Evolutionary conservation across 1,140 invertebrate genomes (phyloP), one percentile per base, ranked within the genome.

Genomic region (Hesperophylax magnus): DNA sequence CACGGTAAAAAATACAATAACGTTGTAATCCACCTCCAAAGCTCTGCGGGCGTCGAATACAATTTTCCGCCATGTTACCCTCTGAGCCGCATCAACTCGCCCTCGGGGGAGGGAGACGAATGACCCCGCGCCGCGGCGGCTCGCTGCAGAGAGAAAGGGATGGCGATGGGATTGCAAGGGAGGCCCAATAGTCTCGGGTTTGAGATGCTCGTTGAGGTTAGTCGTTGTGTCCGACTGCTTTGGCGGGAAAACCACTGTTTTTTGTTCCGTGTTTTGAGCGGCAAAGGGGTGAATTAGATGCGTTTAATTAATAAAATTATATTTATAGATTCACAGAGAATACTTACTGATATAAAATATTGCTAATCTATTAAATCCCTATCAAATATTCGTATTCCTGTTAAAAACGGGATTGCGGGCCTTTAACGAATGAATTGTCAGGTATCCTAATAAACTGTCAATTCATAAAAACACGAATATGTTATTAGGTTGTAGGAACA

Each of bases 41-140:
- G 80, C 79, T 83, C 82, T 77, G 74, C 56, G 77, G 77, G 78
- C 80, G 83, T 76, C 74, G 81, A 84, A 84, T 81, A 84, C 83
- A 84, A 84, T 84, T 84, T 84, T 84, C 83, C 83, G 83, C 79
- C 83, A 82, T 84, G 80, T 80, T 84, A 75, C 74, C 78, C 83
- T 53, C 83, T 80, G 83, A 84, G 80, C 83, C 82, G 82, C 80
- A 77, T 81, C 79, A 80, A 82, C 81, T 75, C 82, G 82, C 78
- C 79, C 34, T 34, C 75, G 18, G 27, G 31, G 63, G 56, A 47
- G 39, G 39, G 39, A 47, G 39, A 47, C 11, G 4, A 8, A 11
- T 11, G 39, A 47, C 39, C 39, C 8, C 39, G 39, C 39, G 9
- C 11, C 52, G 63, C 39, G 53, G 53, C 22, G 14, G 53, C 7